A percentile compares a stretch with the other conserved stretches of the same genome.
phyloP scores from a whole-genome alignment of 2,888 invertebrate species.

The Linnaemya tessellans region DNA sequence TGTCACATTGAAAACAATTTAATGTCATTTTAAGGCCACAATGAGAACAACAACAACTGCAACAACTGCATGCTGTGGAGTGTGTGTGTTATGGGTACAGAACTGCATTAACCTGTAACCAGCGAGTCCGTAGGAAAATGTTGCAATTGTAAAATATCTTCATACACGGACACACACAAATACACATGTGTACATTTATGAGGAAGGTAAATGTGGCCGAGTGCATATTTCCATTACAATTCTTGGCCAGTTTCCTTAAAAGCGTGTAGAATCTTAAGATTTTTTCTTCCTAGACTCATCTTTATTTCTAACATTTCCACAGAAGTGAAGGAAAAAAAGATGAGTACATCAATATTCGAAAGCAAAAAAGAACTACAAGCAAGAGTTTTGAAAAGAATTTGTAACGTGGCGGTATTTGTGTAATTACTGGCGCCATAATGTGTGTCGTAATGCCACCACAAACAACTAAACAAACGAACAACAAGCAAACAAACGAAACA shows the following conservation, averaged over 20 bases:
- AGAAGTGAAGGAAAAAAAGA: conserved; percentile 37
- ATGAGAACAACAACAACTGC: neutral
- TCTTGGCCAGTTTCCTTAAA: conserved; percentile 61
- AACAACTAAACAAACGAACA: neutral
- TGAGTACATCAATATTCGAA: conserved; percentile 47
- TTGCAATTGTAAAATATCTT: conserved; percentile 39
- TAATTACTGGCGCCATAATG: conserved; percentile 75
- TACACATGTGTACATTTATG: neutral
- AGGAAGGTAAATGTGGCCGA: conserved; percentile 12
- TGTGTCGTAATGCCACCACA: conserved; percentile 70
- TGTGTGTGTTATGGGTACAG: neutral
- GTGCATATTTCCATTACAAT: conserved; percentile 24
- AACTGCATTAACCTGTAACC: conserved; percentile 59
- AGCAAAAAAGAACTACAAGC: conserved; percentile 14
- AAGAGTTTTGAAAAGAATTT: conserved; percentile 65
- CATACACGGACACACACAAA: neutral
- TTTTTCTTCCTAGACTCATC: conserved; percentile 39
- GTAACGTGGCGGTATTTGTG: conserved; percentile 73
- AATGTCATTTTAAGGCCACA: conserved; percentile 67
- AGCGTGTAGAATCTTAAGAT: conserved; percentile 39
- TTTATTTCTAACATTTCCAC: conserved; percentile 53
- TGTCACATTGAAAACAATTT: conserved; percentile 71
- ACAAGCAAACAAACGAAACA: conserved; percentile 33
- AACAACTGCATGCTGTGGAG: neutral
- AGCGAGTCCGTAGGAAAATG: conserved; percentile 36